phyloP scores from a whole-genome alignment of 2,797 vertebrate genomes.

The Cossypha caffra region DNA sequence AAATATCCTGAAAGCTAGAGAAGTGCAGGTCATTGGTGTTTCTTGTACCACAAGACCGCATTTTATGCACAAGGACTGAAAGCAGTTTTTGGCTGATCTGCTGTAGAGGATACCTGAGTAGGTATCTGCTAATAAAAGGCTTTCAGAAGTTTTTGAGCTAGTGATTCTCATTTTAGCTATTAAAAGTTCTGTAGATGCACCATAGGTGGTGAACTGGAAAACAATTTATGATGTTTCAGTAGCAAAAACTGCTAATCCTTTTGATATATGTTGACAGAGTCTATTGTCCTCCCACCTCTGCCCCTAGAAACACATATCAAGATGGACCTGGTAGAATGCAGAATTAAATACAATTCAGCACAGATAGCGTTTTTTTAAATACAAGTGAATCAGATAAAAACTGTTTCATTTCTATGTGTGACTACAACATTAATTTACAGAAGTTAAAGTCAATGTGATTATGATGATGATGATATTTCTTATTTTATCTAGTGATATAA shows the following conservation, averaged over 20 bases:
- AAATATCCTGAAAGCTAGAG: neutral
- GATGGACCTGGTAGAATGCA: slow-evolving; percentile 20
- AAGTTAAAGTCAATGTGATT: slow-evolving; percentile 43
- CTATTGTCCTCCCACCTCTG: neutral
- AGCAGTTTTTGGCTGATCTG: neutral
- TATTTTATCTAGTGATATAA: slow-evolving; percentile 27
- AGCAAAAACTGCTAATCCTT: neutral
- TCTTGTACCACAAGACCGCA: neutral
- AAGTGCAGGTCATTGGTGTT: neutral
- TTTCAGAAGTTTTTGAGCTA: neutral
- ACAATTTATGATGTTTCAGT: neutral
- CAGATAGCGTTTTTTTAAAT: slow-evolving; percentile 61
- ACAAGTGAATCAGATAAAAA: slow-evolving; percentile 5
- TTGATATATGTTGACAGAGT: neutral
- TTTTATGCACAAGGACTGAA: neutral
- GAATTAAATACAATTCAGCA: slow-evolving; percentile 66
- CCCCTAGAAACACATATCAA: neutral
- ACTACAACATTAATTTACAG: slow-evolving; percentile 51
- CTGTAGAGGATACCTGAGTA: neutral
- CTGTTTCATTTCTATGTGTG: slow-evolving; percentile 22
- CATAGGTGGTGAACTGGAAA: neutral
- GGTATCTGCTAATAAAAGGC: neutral
- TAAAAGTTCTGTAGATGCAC: neutral
- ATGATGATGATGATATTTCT: slow-evolving; percentile 3
- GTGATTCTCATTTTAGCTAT: neutral